Conservation (phyloP, 2,797 vertebrate genomes). For the Micropoecilia bifurca region DNA sequence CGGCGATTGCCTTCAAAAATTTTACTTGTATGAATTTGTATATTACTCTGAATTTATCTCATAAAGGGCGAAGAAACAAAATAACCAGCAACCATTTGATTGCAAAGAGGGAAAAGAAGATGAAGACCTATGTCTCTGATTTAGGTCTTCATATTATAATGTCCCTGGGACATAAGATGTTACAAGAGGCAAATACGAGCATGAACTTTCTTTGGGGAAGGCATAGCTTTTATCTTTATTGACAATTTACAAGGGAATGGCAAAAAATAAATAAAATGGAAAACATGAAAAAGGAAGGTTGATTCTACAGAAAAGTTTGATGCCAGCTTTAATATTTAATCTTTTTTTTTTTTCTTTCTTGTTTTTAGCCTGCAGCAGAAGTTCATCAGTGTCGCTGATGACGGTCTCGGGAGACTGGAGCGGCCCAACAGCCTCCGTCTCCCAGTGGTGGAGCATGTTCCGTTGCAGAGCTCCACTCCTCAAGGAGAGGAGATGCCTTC, state of each 20-base stretch:
- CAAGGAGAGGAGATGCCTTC: slow-evolving; percentile 72
- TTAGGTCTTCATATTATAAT: too few relatives aligned
- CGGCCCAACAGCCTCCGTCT: slow-evolving; percentile 67
- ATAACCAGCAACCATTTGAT: neutral
- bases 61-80: neutral
- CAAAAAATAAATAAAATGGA: neutral
- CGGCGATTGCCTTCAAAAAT: too few relatives aligned
- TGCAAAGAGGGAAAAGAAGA: neutral
- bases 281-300: neutral
- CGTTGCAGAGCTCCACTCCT: slow-evolving; percentile 72
- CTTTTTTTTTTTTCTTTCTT: too few relatives aligned
- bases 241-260: neutral
- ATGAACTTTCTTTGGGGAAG: neutral
- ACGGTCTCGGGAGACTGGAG: slow-evolving; percentile 62
- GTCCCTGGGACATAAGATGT: neutral
- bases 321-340: neutral
- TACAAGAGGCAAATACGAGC: neutral
- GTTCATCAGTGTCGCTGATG: slow-evolving; percentile 59
- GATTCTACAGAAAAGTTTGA: neutral
- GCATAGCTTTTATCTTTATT: neutral
- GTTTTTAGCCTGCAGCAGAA: slow-evolving; percentile 65
- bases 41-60: too few relatives aligned
- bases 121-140: neutral
- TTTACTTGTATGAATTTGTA: neutral
- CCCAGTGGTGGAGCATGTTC: slow-evolving; percentile 57